Evolutionary conservation across 2,797 vertebrate genomes (phyloP), one percentile per base, ranked within the genome.

Genomic region (Craterocephalus amniculus): DNA sequence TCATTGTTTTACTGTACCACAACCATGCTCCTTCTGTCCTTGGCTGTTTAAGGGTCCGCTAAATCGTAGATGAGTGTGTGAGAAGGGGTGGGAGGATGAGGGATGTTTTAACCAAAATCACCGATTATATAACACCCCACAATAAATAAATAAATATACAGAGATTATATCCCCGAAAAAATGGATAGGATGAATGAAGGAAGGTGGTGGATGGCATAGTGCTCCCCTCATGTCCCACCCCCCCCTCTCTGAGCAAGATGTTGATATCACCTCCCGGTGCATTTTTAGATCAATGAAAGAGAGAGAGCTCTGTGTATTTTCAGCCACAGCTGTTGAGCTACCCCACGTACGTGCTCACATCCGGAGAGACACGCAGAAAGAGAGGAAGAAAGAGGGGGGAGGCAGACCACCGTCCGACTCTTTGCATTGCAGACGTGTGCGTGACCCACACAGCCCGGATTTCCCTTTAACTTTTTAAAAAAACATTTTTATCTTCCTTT

Each of bases 251-350:
- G 79, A 57, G 55, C 61, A 56, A 58, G 58, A 71, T 55, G 76
- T 26, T 74, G 81, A 69, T 80, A 68, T 81, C 79, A 31, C 76
- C 72, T 77, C 52, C 80, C 78, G 74, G 63, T 81, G 70, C 76
- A 72, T 85, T 78, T 76, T 70, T 64, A 78, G 75, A 89, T 93
- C 90, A 93, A 92, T 91, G 91, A 88, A 70, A 82, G 67, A 77
- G 70, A 29, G 65, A 20, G 40, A 20, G 38, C 60, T 76, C 59
- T 79, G 77, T 74, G 86, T 88, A 84, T 86, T 89, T 90, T 79
- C 84, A 89, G 80, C 78, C 84, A 80, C 84, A 88, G 80, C 74
- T 83, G 85, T 86, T 85, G 81, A 83, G 76, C 75, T 62, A 62
- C 82, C 82, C 67, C 88, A 80, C 78, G 59, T 88, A 89, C 87